Conservation (phyloP, 1,140 invertebrate genomes). For the Watersipora subatra region DNA sequence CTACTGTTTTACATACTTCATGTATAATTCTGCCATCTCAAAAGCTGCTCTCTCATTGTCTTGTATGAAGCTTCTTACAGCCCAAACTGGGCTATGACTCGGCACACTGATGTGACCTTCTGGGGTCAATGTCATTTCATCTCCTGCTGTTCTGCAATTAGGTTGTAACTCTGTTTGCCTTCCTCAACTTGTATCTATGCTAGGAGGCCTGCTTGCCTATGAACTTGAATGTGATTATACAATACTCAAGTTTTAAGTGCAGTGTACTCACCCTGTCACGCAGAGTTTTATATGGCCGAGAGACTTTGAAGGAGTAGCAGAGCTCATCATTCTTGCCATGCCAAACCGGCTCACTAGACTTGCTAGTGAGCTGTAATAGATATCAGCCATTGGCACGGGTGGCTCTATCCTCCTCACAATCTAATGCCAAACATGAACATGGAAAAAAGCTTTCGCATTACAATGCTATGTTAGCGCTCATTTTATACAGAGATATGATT, state of each 20-base stretch:
- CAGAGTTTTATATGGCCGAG: constrained; percentile 56
- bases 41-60: constrained; percentile 46
- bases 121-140: constrained; percentile 74
- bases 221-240: no score
- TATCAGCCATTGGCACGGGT: constrained; percentile 65
- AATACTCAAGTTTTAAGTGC: no score
- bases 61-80: constrained; percentile 68
- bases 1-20: neutral
- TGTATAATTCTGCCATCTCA: constrained; percentile 1
- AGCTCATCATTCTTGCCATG: constrained; percentile 60
- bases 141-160: constrained; percentile 58
- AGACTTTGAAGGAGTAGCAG: constrained; percentile 54
- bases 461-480: no score
- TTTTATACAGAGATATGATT: no score
- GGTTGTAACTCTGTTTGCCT: neutral
- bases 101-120: constrained; percentile 83
- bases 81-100: constrained; percentile 67
- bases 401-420: constrained; percentile 40
- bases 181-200: no score
- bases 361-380: constrained; percentile 65
- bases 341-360: constrained; percentile 54
- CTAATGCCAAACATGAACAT: no score
- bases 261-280: constrained; percentile 78
- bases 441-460: no score
- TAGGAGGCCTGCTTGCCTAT: no score